Evolutionary conservation across 2,797 vertebrate genomes (phyloP), one percentile per base, ranked within the genome.

Genomic region (Eurystomus glaucurus): DNA sequence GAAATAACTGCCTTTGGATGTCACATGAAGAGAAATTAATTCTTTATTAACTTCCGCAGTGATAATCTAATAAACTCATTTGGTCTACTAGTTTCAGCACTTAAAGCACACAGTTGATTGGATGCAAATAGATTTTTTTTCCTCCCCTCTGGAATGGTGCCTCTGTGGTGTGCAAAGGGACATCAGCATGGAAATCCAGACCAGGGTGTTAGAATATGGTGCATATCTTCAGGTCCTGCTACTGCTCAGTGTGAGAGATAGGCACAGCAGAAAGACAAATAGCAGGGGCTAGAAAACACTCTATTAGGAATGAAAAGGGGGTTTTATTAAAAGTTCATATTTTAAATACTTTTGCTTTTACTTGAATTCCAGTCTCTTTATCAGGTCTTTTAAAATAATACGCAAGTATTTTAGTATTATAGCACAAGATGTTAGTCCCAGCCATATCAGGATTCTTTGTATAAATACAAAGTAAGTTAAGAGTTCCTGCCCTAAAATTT

Each of bases 41-140:
- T 98, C 99, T 99, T 99, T 99, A 99, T 99, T 99, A 99, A 99
- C 98, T 99, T 98, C 98, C 92, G 82, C 98, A 97, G 98, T 97
- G 98, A 98, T 98, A 99, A 98, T 99, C 98, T 99, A 99, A 99
- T 99, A 98, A 98, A 99, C 99, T 99, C 98, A 98, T 98, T 95
- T 98, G 98, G 97, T 97, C 97, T 98, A 98, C 95, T 96, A 97
- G 98, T 98, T 98, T 98, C 97, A 97, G 97, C 98, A 98, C 97
- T 98, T 98, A 97, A 96, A 97, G 97, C 51, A 84, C 96, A 97
- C 97, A 96, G 93, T 97, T 97, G 58, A 96, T 98, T 96, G 97
- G 97, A 98, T 98, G 98, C 97, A 98, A 97, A 98, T 98, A 94
- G 95, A 76, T 94, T 98, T 95, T 92, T 77, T 95, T 78, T n/a